Evolutionary conservation across 2,113 vertebrate species (phyloP), one percentile per base, ranked within the genome.

Genomic region (Pachycephala philippinensis): DNA sequence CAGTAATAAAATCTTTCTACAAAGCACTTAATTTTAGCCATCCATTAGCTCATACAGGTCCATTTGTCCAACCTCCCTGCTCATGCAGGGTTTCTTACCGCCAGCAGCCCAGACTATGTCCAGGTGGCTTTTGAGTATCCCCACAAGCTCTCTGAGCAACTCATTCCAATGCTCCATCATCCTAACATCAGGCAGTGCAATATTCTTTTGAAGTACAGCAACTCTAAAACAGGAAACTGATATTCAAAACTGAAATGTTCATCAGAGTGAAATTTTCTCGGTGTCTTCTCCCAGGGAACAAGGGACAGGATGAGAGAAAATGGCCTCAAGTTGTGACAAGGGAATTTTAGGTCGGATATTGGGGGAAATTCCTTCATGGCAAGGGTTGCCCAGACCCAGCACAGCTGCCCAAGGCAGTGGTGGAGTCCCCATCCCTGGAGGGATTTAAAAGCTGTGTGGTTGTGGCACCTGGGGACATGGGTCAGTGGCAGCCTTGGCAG

Each of bases 361-460:
- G 35, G 35, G 30, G 4, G 27, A 61, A 61, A 47, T 28, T 26
- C 6, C 47, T 33, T 17, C 54, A 16, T 4, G 8, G n/a, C 22
- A 83, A 54, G 54, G n/a, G 14, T 1, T 89, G 45, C 21, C 23
- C 23, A 66, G 12, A 18, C 33, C 45, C 45, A 44, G 6, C n/a
- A 47, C 2, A 89, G 39, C 16, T 40, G 23, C 26, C 14, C 54
- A 35, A 11, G 47, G 9, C 45, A 54, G 30, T 10, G 53, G 2
- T 47, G 26, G 16, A 4, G 0, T n/a, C 17, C 5, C 21, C 18
- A 19, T 3, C 3, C 19, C 71, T 17, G 31, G 7, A 35, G 2
- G 15, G 26, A 3, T 49, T 68, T 61, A 7, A 33, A 49, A 49
- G 26, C 22, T 0, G 0, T 35, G 26, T 15, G n/a, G 30, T 1